Base-by-base conservation (phyloP, 2,113 vertebrate genomes). In the Saguinus imperator region DNA sequence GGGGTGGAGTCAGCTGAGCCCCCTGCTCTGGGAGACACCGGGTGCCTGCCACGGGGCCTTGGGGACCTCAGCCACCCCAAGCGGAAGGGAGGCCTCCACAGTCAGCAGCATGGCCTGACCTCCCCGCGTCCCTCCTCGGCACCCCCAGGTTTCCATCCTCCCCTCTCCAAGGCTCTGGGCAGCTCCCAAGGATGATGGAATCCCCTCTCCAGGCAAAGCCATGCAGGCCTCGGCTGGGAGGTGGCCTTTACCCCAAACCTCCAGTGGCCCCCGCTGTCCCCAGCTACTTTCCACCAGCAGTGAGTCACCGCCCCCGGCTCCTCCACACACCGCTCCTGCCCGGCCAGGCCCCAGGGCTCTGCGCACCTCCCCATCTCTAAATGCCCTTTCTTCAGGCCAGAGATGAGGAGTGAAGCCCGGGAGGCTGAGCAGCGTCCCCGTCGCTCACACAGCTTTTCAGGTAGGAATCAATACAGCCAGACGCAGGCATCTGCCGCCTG, bases 381-480 rank as follows among this genome's bases (percentile, higher is more conserved):
- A 43, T 17, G 32, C 6, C 50, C 73, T 50, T 21, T n/a, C 16
- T 45, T 40, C 14, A 3, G 48, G n/a, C n/a, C 35, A 5, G 6
- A 29, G 10, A 52, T 2, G 0, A 7, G 20, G 45, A 8, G 10
- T 0, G 0, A 16, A 6, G 20, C n/a, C 27, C 2, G 10, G 0
- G n/a, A 20, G 21, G n/a, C 57, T 0, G 21, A 61, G 57, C 2
- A 10, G 66, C 20, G 75, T 29, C 35, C 23, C 32, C 29, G 40
- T 37, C 81, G 52, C 40, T 7, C 10, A 5, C 8, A 32, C 7
- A 8, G 27, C 20, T 25, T 85, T 43, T 6, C 0, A 8, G n/a
- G 72, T 14, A 16, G 37, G 12, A n/a, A 23, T 20, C 27, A 9
- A 13, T 27, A 23, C 20, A 68, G 9, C 91, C 32, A 73, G 40